Conservation (phyloP, 2,113 vertebrate genomes). For the Xenopus borealis region DNA sequence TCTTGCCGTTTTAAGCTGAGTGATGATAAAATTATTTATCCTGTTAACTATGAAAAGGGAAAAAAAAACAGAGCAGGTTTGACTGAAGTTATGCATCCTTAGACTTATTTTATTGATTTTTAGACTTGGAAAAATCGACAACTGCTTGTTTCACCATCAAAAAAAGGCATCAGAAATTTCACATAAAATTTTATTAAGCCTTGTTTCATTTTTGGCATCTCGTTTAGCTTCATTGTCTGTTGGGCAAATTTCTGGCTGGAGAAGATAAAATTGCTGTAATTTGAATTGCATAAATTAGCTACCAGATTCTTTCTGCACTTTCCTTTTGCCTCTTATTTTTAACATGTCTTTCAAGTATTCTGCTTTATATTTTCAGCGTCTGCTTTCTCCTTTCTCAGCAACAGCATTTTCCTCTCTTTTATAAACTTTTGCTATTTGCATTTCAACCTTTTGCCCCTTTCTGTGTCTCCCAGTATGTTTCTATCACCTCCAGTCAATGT, state of each 20-base stretch:
- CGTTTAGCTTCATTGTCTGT: not conserved
- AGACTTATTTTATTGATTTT: not conserved
- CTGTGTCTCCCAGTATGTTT: not conserved
- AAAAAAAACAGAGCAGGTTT: no score
- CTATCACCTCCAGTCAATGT: not conserved
- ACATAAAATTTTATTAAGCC: not conserved
- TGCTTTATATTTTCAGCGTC: not conserved
- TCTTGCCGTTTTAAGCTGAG: no score
- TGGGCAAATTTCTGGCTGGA: no score
- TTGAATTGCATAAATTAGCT: no score
- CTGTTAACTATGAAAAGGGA: no score
- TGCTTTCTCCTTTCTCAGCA: not conserved
- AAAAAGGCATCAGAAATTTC: not conserved
- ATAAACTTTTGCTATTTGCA: not conserved
- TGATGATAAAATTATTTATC: no score
- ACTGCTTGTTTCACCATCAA: not conserved
- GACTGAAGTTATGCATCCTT: no score
- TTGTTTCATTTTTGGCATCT: not conserved
- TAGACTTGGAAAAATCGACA: not conserved
- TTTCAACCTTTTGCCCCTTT: not conserved
- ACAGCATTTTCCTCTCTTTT: no score
- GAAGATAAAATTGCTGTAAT: no score
- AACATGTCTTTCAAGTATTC: no score
- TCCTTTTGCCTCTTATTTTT: no score
- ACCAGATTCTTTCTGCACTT: no score